Evolutionary conservation across 2,888 invertebrate genomes (phyloP), one percentile per base, ranked within the genome.

Genomic region (Trachelus stipa): DNA sequence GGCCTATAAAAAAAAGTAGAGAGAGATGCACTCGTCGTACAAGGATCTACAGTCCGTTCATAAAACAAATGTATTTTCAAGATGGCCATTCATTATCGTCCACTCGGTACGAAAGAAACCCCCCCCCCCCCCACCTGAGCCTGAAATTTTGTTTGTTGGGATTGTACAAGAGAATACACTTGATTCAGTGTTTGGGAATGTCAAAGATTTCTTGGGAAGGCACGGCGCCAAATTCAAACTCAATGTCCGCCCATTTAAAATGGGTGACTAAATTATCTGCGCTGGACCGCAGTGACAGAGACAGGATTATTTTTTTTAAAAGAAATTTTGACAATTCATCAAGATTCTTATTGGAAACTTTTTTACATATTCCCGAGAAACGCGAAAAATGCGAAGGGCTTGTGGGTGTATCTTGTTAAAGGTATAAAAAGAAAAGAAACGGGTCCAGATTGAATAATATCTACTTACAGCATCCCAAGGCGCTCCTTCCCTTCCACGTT

Each of bases 381-480:
- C 2, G 2, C 0, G 23, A 6, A 23, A 23, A 56, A 56, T 9
- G 9, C 1, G 23, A 56, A 9, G 9, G 0, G 9, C 23, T 23
- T 0, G 9, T 23, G 23, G 6, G 23, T 9, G 15, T 56, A 9
- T 56, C 23, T 56, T 23, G 9, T 23, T 56, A 9, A 9, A 2
- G 6, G 56, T 56, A 56, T 56, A 9, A 56, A 56, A 56, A 40
- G 11, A 35, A 35, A 1, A 1, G 23, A 56, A 56, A 23, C 2
- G 9, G 56, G 56, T 56, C 23, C 56, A 56, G 9, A 56, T 56
- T 23, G 56, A 56, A 9, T 40, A 40, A 40, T 56, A 56, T 56
- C 56, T 71, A 92, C 96, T 95, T 93, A 97, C 97, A 92, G 96
- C 95, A 89, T 98, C 98, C 97, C 98, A 98, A 76, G 95, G 93